phyloP scores from a whole-genome alignment of 2,797 vertebrate species.

The Myotis daubentonii region DNA sequence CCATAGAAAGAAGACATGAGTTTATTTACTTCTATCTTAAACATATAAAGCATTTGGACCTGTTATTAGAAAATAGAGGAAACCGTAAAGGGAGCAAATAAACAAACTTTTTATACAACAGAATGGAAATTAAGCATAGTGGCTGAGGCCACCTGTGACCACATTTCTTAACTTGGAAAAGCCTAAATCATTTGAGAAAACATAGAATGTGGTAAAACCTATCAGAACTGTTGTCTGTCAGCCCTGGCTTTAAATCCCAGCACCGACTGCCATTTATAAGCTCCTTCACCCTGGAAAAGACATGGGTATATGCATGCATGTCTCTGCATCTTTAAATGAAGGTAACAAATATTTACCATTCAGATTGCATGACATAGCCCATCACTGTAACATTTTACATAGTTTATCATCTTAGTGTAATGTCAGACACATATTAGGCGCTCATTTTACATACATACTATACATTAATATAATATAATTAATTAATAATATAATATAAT shows the following conservation, averaged over 20 bases:
- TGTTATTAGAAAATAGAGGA: background rate
- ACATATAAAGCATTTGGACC: constrained; percentile 12
- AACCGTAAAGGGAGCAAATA: background rate
- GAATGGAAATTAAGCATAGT: background rate
- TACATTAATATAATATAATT: background rate
- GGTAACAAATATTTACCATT: background rate
- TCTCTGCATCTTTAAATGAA: background rate
- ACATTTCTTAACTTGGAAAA: constrained; percentile 10
- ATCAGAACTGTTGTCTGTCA: background rate
- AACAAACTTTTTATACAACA: background rate
- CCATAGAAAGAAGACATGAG: background rate
- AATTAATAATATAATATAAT: background rate
- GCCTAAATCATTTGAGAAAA: background rate
- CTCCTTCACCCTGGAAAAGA: background rate
- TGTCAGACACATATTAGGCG: background rate
- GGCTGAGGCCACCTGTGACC: background rate
- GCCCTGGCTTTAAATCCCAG: background rate
- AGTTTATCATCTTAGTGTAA: constrained; percentile 1
- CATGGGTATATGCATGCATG: background rate
- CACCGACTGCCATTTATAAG: background rate
- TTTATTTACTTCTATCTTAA: constrained; percentile 47
- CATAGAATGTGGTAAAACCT: background rate
- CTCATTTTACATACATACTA: background rate
- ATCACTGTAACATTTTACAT: background rate
- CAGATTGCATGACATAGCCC: background rate